A percentile compares a stretch with the other conserved stretches of the same genome.
phyloP scores from a whole-genome alignment of 2,797 vertebrate species.

The Pseudochaenichthys georgianus region DNA sequence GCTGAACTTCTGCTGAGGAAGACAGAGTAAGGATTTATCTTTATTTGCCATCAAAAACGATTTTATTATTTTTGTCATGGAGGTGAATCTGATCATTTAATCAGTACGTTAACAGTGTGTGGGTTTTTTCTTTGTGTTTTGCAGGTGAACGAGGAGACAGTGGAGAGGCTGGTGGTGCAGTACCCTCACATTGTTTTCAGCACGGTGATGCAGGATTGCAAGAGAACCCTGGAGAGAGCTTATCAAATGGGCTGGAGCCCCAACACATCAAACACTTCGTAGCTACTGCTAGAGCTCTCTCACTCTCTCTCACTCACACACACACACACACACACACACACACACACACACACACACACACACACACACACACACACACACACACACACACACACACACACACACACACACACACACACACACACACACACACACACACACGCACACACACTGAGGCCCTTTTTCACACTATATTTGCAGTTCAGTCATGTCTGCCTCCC shows the following conservation, averaged over 20 bases:
- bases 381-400: conserved; percentile 25
- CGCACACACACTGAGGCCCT: conserved; percentile 26
- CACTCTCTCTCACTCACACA: conserved; percentile 12
- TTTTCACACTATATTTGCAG: conserved; percentile 51
- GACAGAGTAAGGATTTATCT: background rate
- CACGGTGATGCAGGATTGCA: conserved; percentile 99
- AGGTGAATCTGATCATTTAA: background rate
- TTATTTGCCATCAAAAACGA: background rate
- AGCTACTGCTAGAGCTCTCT: conserved; percentile 71
- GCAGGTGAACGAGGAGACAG: conserved; percentile 96
- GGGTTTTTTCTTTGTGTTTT: conserved; percentile 23
- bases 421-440: conserved; percentile 8
- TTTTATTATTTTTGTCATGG: background rate
- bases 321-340: conserved; percentile 26
- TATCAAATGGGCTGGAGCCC: conserved; percentile 99
- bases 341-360: conserved; percentile 23
- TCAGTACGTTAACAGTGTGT: background rate
- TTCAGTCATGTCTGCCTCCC: conserved; percentile 55
- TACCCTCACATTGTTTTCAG: conserved; percentile 98
- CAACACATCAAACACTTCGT: conserved; percentile 91
- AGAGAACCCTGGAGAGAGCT: conserved; percentile 97
- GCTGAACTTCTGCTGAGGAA: background rate
- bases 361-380: conserved; percentile 22
- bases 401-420: conserved; percentile 10
- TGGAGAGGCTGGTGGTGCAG: conserved; percentile 96